Base-by-base conservation (phyloP, 1,140 invertebrate species). In the Steinernema khuongi region DNA sequence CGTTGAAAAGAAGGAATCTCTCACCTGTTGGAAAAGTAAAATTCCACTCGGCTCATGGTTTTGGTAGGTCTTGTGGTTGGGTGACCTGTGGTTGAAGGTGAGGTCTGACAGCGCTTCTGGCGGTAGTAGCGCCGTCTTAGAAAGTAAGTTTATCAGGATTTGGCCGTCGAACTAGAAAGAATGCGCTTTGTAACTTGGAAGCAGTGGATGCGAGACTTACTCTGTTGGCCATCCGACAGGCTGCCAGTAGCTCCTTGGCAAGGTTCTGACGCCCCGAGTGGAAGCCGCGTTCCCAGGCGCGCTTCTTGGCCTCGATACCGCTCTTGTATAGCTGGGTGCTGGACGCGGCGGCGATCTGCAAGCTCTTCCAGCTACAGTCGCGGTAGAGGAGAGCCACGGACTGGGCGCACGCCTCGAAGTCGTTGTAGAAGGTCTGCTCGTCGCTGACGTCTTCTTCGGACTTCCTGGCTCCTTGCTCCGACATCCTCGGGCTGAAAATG, bases 311-410 rank as follows among this genome's bases (percentile, higher is more conserved):
- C 4, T 60, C 50, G 50, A 60, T 26, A 4, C 50, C 50, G 50
- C 68, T 50, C 22, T 69, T 69, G 68, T 69, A 69, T 28, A 69
- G 28, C 28, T 69, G 68, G 4, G 68, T 69, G 68, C 14, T 69
- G 14, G 68, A 18, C 31, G 68, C 26, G 7, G 68, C 68, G 26
- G 68, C 31, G 7, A 50, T 22, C 26, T 69, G 68, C 4, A 69
- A 22, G 26, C 19, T 69, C 68, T 22, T 11, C 68, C 68, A 69
- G n/a, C 19, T 29, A 22, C 31, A 50, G 4, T 69, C 41, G 14
- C 28, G 14, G 68, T 69, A 69, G 7, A 69, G 26, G 14, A 69
- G 26, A 4, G 68, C 68, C 11, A 69, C 41, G 14, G 68, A 69
- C 26, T 69, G 68, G n/a, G 68, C 68, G 26, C 68, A 69, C 11